A percentile compares a stretch with the other conserved stretches of the same genome.
Evolutionary conservation across 2,113 vertebrate species (phyloP).

Genomic region (Cebus imitator): DNA sequence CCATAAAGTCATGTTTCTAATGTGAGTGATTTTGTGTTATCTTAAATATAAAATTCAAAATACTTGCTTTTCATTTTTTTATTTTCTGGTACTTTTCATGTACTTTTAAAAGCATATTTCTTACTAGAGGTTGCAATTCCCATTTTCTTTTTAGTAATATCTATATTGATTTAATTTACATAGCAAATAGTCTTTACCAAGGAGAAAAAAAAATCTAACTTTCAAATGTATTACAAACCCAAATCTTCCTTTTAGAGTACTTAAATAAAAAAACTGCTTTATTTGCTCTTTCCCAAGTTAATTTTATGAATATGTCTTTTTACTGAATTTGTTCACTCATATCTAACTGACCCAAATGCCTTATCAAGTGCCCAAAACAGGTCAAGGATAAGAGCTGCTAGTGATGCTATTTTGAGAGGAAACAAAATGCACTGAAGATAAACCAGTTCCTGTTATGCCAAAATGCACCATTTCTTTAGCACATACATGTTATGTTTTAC

Average conservation of each 20-base stretch:
- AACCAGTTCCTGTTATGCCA: constrained; percentile 47
- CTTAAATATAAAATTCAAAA: constrained; percentile 37
- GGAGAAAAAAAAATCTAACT: not conserved
- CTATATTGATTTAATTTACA: not conserved
- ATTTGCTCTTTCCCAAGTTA: not conserved
- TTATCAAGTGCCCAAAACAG: constrained; percentile 39
- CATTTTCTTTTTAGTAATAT: not conserved
- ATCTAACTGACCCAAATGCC: constrained; percentile 10
- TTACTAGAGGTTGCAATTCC: not conserved
- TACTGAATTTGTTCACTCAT: constrained; percentile 19
- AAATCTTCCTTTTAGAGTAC: not conserved
- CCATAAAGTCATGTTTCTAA: not conserved
- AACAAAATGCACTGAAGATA: constrained; percentile 16
- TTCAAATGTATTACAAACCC: not conserved
- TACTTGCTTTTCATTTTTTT: constrained; percentile 47
- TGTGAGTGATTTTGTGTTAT: not conserved
- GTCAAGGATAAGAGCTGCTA: constrained; percentile 30
- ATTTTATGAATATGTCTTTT: constrained; percentile 23
- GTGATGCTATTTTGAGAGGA: constrained; percentile 42
- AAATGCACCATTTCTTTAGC: constrained; percentile 25
- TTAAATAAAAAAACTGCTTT: not conserved
- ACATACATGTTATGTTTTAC: not conserved
- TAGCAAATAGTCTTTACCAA: not conserved
- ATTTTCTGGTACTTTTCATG: not conserved
- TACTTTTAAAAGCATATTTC: not conserved